These are phyloP conservation scores for Hydractinia symbiolongicarpus DNA, from an alignment of 30 jellyfish, hydroid and myxozoan species.

Conservation along the genomic window DNA sequence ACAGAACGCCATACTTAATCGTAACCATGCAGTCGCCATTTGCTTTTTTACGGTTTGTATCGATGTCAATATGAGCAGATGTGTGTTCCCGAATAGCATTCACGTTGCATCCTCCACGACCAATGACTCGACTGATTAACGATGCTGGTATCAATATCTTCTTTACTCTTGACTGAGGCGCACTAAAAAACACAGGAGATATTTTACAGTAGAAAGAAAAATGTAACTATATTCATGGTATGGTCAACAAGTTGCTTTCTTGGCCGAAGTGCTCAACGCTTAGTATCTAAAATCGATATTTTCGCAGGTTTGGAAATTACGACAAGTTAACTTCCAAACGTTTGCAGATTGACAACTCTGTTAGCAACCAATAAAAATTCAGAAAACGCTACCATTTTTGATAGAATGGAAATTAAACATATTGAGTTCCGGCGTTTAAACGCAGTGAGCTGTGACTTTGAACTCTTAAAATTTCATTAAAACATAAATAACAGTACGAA, in stretches of 20 bases:
- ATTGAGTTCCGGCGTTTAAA: too few species aligned
- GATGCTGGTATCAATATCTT: conserved; percentile 91
- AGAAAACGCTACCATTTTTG: too few species aligned
- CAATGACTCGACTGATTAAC: conserved; percentile 80
- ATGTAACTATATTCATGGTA: background rate
- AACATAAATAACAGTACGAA: too few species aligned
- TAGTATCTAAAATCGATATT: background rate
- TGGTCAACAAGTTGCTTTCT: too few species aligned
- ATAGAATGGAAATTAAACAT: too few species aligned
- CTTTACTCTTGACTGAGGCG: conserved; percentile 53
- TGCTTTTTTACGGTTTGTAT: conserved; percentile 91
- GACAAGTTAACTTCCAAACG: too few species aligned
- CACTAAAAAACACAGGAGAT: background rate
- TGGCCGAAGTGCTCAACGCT: too few species aligned
- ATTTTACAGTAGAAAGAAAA: background rate
- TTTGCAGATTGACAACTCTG: too few species aligned
- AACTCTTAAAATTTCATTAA: too few species aligned
- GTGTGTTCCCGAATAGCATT: conserved; percentile 89
- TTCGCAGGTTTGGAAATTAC: background rate
- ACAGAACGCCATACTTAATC: conserved; percentile 64
- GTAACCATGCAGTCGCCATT: conserved; percentile 99
- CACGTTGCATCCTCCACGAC: conserved; percentile 97
- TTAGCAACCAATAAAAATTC: too few species aligned
- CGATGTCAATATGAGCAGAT: conserved; percentile 91
- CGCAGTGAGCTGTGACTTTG: too few species aligned